A percentile compares a stretch with the other conserved stretches of the same genome.
These are phyloP conservation scores for Dasyornis broadbenti DNA, from an alignment of 2,113 vertebrate genomes.

Conservation along the genomic window DNA sequence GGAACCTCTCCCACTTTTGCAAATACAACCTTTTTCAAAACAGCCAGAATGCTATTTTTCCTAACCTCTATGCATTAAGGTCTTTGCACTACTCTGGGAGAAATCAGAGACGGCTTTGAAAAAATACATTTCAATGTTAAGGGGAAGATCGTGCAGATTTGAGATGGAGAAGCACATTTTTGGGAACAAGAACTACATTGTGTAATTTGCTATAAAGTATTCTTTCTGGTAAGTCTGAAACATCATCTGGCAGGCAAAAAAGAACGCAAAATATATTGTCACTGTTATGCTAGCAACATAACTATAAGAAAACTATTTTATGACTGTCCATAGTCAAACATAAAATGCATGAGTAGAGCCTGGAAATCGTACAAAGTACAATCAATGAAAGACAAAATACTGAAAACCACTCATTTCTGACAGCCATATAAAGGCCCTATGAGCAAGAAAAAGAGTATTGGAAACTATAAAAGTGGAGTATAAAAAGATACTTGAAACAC, in stretches of 20 bases:
- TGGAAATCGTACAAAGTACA: neutral
- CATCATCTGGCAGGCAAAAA: neutral
- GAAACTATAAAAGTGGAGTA: neutral
- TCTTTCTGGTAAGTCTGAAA: neutral
- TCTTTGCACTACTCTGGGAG: neutral
- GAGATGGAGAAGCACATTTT: neutral
- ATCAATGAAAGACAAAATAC: neutral
- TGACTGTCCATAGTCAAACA: neutral
- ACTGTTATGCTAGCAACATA: neutral
- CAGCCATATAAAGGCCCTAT: neutral
- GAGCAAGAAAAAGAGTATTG: neutral
- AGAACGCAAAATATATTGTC: neutral
- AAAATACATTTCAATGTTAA: neutral
- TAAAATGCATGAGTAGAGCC: neutral
- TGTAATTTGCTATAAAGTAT: neutral
- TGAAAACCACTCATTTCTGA: neutral
- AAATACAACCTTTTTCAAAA: neutral
- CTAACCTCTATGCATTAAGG: neutral
- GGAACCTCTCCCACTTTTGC: neutral
- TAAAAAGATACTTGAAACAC: neutral
- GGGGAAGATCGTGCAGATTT: neutral
- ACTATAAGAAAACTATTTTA: neutral
- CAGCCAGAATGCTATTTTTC: neutral
- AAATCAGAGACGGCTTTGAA: neutral
- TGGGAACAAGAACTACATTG: neutral